Evolutionary conservation across 2,113 vertebrate species (phyloP).

Genomic region (Cavia porcellus): DNA sequence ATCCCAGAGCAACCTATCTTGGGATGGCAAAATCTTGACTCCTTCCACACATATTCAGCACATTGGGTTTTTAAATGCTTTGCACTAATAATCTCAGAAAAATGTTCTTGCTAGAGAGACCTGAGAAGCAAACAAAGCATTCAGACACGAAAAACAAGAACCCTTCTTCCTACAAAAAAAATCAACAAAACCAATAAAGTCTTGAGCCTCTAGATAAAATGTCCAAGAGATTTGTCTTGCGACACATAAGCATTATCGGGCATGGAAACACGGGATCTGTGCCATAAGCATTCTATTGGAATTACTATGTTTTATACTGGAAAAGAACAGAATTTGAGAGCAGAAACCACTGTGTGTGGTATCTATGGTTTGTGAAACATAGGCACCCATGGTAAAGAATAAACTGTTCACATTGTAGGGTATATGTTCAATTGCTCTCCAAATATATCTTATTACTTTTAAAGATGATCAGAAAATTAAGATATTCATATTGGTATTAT

Average conservation of each 20-base stretch:
- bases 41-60: not conserved
- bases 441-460: not conserved
- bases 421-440: not conserved
- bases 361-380: not conserved
- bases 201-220: not conserved
- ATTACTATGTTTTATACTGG: not conserved
- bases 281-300: not conserved
- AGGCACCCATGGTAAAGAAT: not conserved
- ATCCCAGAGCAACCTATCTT: not conserved
- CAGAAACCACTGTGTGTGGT: not conserved
- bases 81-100: not conserved
- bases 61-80: not conserved
- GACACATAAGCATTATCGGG: not conserved
- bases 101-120: not conserved
- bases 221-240: not conserved
- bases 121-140: not conserved
- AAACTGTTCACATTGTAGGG: not conserved
- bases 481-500: not conserved
- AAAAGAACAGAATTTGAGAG: not conserved
- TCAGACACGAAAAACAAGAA: not conserved
- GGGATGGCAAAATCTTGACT: not conserved
- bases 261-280: accelerated
- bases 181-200: not conserved
- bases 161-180: not conserved
- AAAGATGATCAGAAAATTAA: not conserved